phyloP scores from a whole-genome alignment of 2,888 invertebrate genomes.

The Ferdinandea cuprea region DNA sequence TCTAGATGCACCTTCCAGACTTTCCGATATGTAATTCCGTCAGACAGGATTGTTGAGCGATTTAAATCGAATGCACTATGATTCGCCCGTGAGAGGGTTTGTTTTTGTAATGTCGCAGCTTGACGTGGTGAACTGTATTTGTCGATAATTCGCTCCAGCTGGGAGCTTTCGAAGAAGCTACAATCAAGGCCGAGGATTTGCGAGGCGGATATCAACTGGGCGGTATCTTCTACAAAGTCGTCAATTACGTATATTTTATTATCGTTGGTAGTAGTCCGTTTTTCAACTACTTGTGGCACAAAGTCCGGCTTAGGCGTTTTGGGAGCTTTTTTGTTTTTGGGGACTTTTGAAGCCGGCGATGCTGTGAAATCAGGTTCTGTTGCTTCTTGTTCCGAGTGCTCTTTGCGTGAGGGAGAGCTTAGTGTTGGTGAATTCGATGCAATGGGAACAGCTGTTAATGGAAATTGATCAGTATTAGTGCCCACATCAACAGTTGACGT shows the following conservation, averaged over 20 bases:
- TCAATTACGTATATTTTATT: conserved; percentile 36
- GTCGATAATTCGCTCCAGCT: conserved; percentile 51
- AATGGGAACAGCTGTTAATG: too few species aligned
- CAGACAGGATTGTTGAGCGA: conserved; percentile 43
- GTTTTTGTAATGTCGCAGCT: neutral
- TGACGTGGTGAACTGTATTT: neutral
- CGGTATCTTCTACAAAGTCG: conserved; percentile 24
- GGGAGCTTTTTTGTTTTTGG: conserved; percentile 28
- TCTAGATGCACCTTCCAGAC: conserved; percentile 59
- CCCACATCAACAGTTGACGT: too few species aligned
- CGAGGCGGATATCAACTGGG: conserved; percentile 34
- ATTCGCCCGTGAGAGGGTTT: neutral
- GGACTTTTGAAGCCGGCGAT: neutral
- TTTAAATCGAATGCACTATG: conserved; percentile 50
- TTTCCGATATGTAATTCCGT: conserved; percentile 70
- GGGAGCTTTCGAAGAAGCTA: conserved; percentile 56
- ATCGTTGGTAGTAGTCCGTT: conserved; percentile 12
- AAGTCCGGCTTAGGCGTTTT: too few species aligned
- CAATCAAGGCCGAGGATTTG: conserved; percentile 66
- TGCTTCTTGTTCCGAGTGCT: too few species aligned
- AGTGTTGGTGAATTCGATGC: too few species aligned
- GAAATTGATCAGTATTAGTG: too few species aligned
- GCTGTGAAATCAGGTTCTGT: too few species aligned
- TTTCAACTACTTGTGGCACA: conserved; percentile 57
- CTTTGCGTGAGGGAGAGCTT: too few species aligned